Base-by-base conservation (phyloP, 2,113 vertebrate genomes). In the Marmota flaviventris region DNA sequence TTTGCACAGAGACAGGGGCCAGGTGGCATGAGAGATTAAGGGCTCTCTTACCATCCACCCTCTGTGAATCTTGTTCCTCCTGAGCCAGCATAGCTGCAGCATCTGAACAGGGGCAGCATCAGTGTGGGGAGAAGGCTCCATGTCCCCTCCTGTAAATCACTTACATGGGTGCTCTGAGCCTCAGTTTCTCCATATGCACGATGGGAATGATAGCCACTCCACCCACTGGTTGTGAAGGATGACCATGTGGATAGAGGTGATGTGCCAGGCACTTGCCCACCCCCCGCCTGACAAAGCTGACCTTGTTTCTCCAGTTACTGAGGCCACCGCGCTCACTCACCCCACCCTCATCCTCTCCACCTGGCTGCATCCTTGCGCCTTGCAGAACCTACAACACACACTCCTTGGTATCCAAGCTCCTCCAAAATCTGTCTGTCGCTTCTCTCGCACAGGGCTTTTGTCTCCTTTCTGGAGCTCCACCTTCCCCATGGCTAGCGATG, bases 1-100 rank as follows among this genome's bases (percentile, higher is more conserved):
- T 63, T 34, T 86, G 65, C 42, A 69, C n/a, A 61, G 20, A 70
- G 39, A 86, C 24, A 73, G 48, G 42, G 11, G 8, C 65, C 61
- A 4, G 0, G 39, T 5, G 51, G 48, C 27, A 2, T 11, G 39
- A 75, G 65, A 0, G 34, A 5, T 6, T 2, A 2, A 6, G 29
- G 53, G 84, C 20, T 24, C 32, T 3, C n/a, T 56, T 67, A 7
- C 48, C 18, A 10, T n/a, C 63, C 34, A 51, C 16, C 9, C 12
- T 25, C 24, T 37, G 29, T 37, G n/a, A 17, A 42, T 29, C 61
- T 37, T 16, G n/a, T 17, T 17, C 32, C 79, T 73, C 63, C 75
- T 18, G 29, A 17, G 27, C 22, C 56, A 53, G 51, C 27, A 63
- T 9, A 14, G 25, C 72, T 18, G 1, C 39, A n/a, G 51, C 24